Base-by-base conservation (phyloP, 2,113 vertebrate species). In the Lethenteron reissneri region DNA sequence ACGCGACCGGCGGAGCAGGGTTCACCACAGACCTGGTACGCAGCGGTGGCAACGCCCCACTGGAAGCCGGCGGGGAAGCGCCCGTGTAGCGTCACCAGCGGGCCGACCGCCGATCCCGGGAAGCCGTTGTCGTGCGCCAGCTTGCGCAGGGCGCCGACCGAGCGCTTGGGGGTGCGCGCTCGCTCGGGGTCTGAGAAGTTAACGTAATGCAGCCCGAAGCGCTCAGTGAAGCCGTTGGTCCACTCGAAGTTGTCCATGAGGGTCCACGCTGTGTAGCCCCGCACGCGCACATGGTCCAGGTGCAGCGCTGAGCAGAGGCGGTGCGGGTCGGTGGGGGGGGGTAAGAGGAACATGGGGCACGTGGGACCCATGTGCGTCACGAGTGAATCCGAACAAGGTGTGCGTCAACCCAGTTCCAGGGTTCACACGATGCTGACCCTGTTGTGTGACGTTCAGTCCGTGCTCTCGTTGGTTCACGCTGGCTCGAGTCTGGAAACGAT, bases 101-200 rank as follows among this genome's bases (percentile, higher is more conserved):
- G 41, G 0, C 89, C 87, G 25, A 88, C 88, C 41, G 75, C 79
- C 70, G 83, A 72, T 71, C 75, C 12, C 0, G 84, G 88, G 77
- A 95, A 87, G 14, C 92, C 94, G 0, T 92, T 91, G 69, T 83
- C 80, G 70, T 19, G 81, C 10, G 94, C 85, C 72, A 92, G 74
- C n/a, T 71, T 86, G 82, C 56, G 83, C 77, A 56, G 25, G 64
- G 64, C 64, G 9, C 25, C 64, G 10, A 68, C 21, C n/a, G 64
- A 68, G 11, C 64, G n/a, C 64, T 68, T 68, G 8, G 64, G 64
- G n/a, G 11, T 68, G n/a, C n/a, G n/a, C n/a, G 64, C n/a, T 21
- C 64, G 64, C 64, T 68, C 64, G 9, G 64, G 64, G 64, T 68
- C 64, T 17, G n/a, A 17, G 64, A 17, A 21, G 64, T 68, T 68